These are phyloP conservation scores for Cyclopterus lumpus DNA, from an alignment of 2,797 vertebrate species.

Conservation along the genomic window DNA sequence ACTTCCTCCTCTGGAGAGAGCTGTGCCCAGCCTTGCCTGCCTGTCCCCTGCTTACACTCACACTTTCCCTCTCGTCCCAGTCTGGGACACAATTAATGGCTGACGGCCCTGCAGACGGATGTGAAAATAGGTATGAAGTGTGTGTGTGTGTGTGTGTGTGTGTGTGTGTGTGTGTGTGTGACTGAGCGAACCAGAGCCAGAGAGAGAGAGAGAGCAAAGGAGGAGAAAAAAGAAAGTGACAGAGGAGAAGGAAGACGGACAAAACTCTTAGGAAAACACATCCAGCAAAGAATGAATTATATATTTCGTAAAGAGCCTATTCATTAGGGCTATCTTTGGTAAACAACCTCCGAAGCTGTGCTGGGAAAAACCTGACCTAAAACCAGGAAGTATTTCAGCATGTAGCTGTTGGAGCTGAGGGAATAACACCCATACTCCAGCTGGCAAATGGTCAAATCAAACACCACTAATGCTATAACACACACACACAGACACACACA, in stretches of 20 bases:
- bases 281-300: slow-evolving; percentile 19
- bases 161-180: slow-evolving; percentile 24
- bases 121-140: slow-evolving; percentile 70
- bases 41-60: slow-evolving; percentile 53
- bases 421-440: slow-evolving; percentile 60
- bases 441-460: slow-evolving; percentile 75
- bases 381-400: slow-evolving; percentile 61
- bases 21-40: slow-evolving; percentile 76
- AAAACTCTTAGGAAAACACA: slow-evolving; percentile 32
- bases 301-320: slow-evolving; percentile 11
- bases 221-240: neutral
- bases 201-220: slow-evolving; percentile 6
- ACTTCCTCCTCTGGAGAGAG: slow-evolving; percentile 66
- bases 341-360: slow-evolving; percentile 42
- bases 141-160: slow-evolving; percentile 21
- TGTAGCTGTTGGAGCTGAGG: slow-evolving; percentile 56
- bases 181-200: slow-evolving; percentile 55
- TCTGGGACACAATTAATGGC: slow-evolving; percentile 77
- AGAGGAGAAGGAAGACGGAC: slow-evolving; percentile 32
- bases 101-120: slow-evolving; percentile 55
- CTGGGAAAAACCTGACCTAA: slow-evolving; percentile 59
- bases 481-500: slow-evolving; percentile 1
- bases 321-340: slow-evolving; percentile 30
- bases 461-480: slow-evolving; percentile 35
- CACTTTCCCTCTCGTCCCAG: slow-evolving; percentile 61